Evolutionary conservation across 2,888 invertebrate species (phyloP).

Genomic region (Polia nebulosa): DNA sequence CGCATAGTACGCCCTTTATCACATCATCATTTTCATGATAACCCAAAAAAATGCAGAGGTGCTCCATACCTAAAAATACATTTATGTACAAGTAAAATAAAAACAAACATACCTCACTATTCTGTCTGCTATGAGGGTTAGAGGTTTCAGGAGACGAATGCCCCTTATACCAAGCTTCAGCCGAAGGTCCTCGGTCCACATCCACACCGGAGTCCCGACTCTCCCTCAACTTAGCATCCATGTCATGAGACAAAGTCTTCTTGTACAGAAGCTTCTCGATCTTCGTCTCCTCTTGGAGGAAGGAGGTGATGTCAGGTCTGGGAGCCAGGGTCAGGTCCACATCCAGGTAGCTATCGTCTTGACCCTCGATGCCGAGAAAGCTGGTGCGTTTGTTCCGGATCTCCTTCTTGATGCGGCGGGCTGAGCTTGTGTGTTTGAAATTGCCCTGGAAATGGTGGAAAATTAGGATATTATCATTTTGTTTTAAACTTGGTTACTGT

Average conservation of each 20-base stretch:
- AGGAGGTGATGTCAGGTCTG: constrained; percentile 95
- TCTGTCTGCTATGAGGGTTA: constrained; percentile 94
- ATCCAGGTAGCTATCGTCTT: constrained; percentile 93
- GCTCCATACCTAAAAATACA: too few relatives aligned
- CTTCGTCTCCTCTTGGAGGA: constrained; percentile 95
- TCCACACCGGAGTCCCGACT: constrained; percentile 96
- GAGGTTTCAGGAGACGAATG: constrained; percentile 89
- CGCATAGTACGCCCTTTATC: too few relatives aligned
- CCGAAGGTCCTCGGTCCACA: constrained; percentile 91
- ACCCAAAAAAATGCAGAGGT: too few relatives aligned
- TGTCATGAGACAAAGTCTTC: constrained; percentile 93
- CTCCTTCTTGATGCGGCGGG: constrained; percentile 96
- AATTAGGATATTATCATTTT: background rate
- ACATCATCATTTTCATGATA: too few relatives aligned
- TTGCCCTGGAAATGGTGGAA: constrained; percentile 82
- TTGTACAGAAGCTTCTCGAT: constrained; percentile 95
- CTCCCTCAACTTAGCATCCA: constrained; percentile 92
- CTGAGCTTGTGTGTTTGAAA: constrained; percentile 94
- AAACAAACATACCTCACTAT: constrained; percentile 92
- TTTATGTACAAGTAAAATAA: too few relatives aligned
- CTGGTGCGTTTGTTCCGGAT: constrained; percentile 95
- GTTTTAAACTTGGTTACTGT: too few relatives aligned
- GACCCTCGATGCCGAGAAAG: constrained; percentile 96
- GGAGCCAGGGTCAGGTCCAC: constrained; percentile 93
- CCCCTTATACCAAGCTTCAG: constrained; percentile 91